Evolutionary conservation across 2,113 vertebrate genomes (phyloP), one percentile per base, ranked within the genome.

Genomic region (Campylomormyrus tamandua): DNA sequence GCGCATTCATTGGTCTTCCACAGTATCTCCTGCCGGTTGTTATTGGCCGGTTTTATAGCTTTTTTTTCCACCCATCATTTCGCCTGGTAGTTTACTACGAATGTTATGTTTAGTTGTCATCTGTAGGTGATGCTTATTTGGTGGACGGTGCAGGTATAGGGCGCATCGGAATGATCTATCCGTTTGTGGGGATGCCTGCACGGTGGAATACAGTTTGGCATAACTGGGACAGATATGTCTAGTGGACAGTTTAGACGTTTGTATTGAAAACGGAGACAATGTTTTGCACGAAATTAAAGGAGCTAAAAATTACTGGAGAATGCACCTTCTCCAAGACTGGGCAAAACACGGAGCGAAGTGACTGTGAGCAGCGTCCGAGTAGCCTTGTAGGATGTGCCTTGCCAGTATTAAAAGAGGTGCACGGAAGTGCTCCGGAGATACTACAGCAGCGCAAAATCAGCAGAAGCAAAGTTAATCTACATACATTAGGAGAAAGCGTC

Each of bases 231-330:
- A 89, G 90, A 92, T 91, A 92, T 92, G 90, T 89, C 90, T 88
- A 90, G 88, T 90, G 83, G 91, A 90, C 88, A 86, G 92, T 93
- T 90, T 90, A 92, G 83, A 90, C 45, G 91, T 91, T 91, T 91
- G 80, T 89, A 83, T 66, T 91, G 77, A 83, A 91, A 87, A 92
- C 91, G 91, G 66, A 91, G 9, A 88, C 90, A 90, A 99, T 99
- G 98, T 99, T 99, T 94, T 99, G 98, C 93, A 96, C 97, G 53
- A 99, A 98, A 96, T 95, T 99, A 91, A 99, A 98, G 93, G 98
- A 99, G 48, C 95, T 99, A 92, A 98, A 98, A 93, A 97, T 99
- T 91, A 96, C 97, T 48, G 98, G 97, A 90, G 98, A 99, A 87
- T 99, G 98, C 92, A 98, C 98, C 8, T 99, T 99, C 94, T 98